Evolutionary conservation across 2,888 invertebrate genomes (phyloP).

Genomic region (Drosophila mercatorum): DNA sequence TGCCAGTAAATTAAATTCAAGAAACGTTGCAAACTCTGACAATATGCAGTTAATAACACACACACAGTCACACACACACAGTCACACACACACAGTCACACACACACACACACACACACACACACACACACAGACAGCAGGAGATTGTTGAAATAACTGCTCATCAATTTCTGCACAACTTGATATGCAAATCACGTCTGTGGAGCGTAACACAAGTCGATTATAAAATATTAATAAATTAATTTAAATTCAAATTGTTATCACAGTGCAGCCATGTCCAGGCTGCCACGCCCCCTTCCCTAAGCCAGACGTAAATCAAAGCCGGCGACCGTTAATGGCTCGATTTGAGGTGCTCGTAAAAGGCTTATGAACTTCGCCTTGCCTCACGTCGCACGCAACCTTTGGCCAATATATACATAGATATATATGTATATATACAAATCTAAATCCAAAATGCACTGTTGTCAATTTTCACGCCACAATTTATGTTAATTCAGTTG

Average conservation of each 20-base stretch:
- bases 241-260: slow-evolving; percentile 63
- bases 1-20: slow-evolving; percentile 65
- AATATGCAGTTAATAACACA: slow-evolving; percentile 64
- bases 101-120: not conserved
- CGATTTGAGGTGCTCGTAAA: slow-evolving; percentile 29
- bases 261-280: slow-evolving; percentile 16
- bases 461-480: slow-evolving; percentile 66
- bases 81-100: slow-evolving; percentile 1
- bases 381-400: too few relatives aligned
- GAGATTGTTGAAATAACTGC: slow-evolving; percentile 38
- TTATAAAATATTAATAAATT: slow-evolving; percentile 78
- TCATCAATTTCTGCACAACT: slow-evolving; percentile 43
- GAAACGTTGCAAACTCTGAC: slow-evolving; percentile 41
- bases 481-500: slow-evolving; percentile 73
- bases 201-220: slow-evolving; percentile 50
- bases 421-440: slow-evolving; percentile 1
- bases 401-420: not conserved
- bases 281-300: slow-evolving; percentile 15
- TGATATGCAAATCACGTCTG: slow-evolving; percentile 72
- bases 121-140: not conserved
- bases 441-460: slow-evolving; percentile 39
- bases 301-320: slow-evolving; percentile 30
- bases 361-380: slow-evolving; percentile 9
- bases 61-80: not conserved
- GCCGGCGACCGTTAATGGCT: slow-evolving; percentile 34